A percentile compares a stretch with the other conserved stretches of the same genome.
Conservation (phyloP, 2,888 invertebrate genomes). For the Brachyptera risi region DNA sequence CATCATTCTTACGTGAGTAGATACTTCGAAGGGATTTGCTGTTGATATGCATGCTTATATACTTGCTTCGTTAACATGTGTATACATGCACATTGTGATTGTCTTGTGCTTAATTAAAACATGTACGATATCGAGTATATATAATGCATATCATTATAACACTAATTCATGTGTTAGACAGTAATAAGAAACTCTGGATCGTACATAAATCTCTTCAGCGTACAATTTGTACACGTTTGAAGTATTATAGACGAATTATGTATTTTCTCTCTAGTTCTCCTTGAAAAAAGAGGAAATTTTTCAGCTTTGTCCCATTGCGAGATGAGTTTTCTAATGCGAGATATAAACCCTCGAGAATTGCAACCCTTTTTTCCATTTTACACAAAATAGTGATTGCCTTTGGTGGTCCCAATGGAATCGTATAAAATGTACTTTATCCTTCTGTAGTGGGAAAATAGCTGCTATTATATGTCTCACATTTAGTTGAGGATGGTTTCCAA, state of each 20-base stretch:
- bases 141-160: no score
- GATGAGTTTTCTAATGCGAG: slow-evolving; percentile 5
- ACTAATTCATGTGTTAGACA: no score
- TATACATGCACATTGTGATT: slow-evolving; percentile 3
- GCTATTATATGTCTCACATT: background rate
- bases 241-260: no score
- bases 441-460: background rate
- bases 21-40: background rate
- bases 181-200: no score
- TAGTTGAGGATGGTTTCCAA: background rate
- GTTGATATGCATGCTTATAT: background rate
- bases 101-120: background rate
- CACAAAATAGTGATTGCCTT: slow-evolving; percentile 16
- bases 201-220: no score
- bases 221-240: no score
- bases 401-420: slow-evolving; percentile 6
- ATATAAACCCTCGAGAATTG: slow-evolving; percentile 3
- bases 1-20: slow-evolving; percentile 2
- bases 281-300: background rate
- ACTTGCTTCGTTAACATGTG: background rate
- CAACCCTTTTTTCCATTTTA: slow-evolving; percentile 8
- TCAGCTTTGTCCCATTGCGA: background rate
- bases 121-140: background rate
- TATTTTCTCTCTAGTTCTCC: background rate
- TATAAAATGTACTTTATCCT: slow-evolving; percentile 14